Evolutionary conservation across 2,113 vertebrate genomes (phyloP), one percentile per base, ranked within the genome.

Genomic region (Anarhynchus alexandrinus): DNA sequence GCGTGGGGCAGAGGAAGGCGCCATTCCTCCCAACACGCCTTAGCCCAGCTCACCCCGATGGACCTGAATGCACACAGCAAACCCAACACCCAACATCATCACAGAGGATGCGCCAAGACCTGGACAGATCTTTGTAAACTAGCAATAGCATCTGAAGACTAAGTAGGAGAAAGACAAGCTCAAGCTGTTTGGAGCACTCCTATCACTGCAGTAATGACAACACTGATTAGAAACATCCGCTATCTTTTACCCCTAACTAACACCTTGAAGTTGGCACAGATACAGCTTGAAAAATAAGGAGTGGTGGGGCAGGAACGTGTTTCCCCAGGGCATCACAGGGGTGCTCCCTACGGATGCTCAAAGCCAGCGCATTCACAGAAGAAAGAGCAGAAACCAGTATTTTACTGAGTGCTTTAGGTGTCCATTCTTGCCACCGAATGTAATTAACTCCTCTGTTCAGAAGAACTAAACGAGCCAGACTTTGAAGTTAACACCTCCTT

Each of bases 401-500:
- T 86, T 87, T 52, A 84, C 43, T 3, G 78, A 66, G 70, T 17
- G 11, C 82, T 94, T 85, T 61, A 87, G 74, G 81, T 34, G 84
- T 69, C 71, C 84, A 29, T 82, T 91, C 89, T 58, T 62, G 62
- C 78, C 45, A 54, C 4, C 32, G 54, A 67, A 88, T 29, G 66
- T 42, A 69, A 97, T 94, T 94, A 95, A 92, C 86, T 78, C 83
- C 64, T 8, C 54, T 13, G 69, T 78, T 92, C 32, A 88, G 54
- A 54, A 77, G 30, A 65, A 71, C 59, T 67, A 43, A 82, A 15
- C 0, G 3, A 94, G 76, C 14, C 94, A 95, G 52, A 15, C 95
- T 96, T 94, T 93, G 96, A 95, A 92, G 92, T 86, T 94, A 89
- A 95, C 94, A 97, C 94, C 94, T 96, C 95, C 88, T 95, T 45